These are phyloP conservation scores for Drosophila imparisetae DNA, from an alignment of 2,888 invertebrate species.

Conservation along the genomic window DNA sequence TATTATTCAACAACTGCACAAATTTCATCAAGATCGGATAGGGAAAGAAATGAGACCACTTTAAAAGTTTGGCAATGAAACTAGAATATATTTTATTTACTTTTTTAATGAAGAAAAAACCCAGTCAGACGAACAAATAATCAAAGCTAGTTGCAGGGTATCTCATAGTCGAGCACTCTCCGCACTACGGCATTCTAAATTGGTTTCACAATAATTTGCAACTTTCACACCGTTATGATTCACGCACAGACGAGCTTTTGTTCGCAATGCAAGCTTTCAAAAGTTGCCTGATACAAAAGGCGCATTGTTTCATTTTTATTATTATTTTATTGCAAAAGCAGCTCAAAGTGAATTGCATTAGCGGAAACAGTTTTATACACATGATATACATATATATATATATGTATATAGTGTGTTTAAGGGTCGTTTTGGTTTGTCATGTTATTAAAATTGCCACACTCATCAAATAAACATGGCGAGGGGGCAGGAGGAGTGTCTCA, in stretches of 20 bases:
- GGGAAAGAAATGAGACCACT: background rate
- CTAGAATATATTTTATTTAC: background rate
- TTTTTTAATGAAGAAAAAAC: background rate
- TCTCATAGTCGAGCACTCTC: background rate
- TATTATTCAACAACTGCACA: background rate
- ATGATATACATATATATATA: background rate
- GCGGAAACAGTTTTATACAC: conserved; percentile 31
- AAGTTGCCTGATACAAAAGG: conserved; percentile 19
- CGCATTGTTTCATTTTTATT: background rate
- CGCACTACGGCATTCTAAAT: background rate
- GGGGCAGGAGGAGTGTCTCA: background rate
- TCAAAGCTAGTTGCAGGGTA: background rate
- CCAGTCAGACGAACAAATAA: background rate
- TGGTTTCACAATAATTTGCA: conserved; percentile 3
- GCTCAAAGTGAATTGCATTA: conserved; percentile 33
- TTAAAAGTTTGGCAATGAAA: background rate
- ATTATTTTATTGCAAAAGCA: conserved; percentile 7
- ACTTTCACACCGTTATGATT: conserved; percentile 28
- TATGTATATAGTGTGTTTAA: conserved; percentile 18
- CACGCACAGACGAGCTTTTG: conserved; percentile 19
- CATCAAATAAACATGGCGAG: conserved; percentile 7
- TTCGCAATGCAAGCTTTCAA: background rate
- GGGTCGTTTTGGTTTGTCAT: conserved; percentile 17
- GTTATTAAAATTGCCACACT: conserved; percentile 32
- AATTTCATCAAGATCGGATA: background rate